Evolutionary conservation across 2,888 invertebrate genomes (phyloP).

Genomic region (Drosophila subquinaria): DNA sequence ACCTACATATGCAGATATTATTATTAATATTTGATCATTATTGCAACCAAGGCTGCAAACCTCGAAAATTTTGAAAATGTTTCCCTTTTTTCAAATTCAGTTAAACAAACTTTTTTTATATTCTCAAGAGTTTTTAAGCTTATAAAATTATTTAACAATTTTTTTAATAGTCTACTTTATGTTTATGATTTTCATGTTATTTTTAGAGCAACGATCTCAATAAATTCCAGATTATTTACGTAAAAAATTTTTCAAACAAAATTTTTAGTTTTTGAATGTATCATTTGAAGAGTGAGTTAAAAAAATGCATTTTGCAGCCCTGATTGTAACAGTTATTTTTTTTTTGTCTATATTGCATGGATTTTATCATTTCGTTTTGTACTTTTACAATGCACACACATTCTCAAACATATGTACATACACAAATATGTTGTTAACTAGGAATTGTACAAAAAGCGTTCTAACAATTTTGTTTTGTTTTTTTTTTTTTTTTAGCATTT

Average conservation of each 20-base stretch:
- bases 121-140: background rate
- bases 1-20: background rate
- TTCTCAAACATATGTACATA: conserved; percentile 3
- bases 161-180: background rate
- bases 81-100: background rate
- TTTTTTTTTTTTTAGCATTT: background rate
- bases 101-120: background rate
- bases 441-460: conserved; percentile 35
- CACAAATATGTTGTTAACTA: conserved; percentile 11
- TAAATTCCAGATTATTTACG: background rate
- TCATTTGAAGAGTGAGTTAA: too few species aligned
- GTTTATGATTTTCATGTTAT: background rate
- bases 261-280: too few species aligned
- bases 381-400: conserved; percentile 2
- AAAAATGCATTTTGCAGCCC: background rate
- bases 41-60: background rate
- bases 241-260: background rate
- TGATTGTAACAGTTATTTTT: background rate
- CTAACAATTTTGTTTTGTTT: conserved; percentile 1
- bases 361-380: background rate
- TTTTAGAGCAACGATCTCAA: background rate
- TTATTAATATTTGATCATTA: background rate
- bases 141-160: background rate
- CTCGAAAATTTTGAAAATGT: background rate
- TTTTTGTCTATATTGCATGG: background rate